A percentile compares a stretch with the other conserved stretches of the same genome.
These are phyloP conservation scores for Tautogolabrus adspersus DNA, from an alignment of 2,113 vertebrate genomes.

Conservation along the genomic window DNA sequence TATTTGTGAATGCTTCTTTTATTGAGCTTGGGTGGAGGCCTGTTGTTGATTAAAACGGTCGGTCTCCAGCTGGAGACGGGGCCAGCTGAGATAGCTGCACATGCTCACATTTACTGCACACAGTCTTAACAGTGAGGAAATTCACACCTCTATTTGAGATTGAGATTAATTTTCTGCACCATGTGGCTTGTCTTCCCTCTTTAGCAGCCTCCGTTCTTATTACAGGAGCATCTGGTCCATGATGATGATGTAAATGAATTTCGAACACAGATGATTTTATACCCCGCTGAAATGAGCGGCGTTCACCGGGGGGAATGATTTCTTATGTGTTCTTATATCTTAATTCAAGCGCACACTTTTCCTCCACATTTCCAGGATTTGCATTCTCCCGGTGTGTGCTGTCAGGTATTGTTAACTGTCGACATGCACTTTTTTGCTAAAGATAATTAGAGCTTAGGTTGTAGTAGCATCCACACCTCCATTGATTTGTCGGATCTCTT, in stretches of 20 bases:
- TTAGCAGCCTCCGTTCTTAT: conserved; percentile 74
- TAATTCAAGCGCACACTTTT: conserved; percentile 66
- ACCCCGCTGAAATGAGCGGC: conserved; percentile 69
- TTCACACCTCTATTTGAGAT: conserved; percentile 78
- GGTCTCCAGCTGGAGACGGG: conserved; percentile 76
- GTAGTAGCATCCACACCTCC: conserved; percentile 74
- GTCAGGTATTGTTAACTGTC: conserved; percentile 79
- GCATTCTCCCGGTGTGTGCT: conserved; percentile 57
- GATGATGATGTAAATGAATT: conserved; percentile 83
- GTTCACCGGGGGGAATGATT: conserved; percentile 59
- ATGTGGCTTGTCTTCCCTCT: conserved; percentile 79
- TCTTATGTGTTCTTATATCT: conserved; percentile 67
- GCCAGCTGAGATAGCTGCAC: conserved; percentile 71
- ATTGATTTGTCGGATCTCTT: conserved; percentile 79
- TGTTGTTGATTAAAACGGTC: conserved; percentile 82
- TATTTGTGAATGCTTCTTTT: conserved; percentile 81
- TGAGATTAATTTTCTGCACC: conserved; percentile 82
- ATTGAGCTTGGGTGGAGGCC: conserved; percentile 80
- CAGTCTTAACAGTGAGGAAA: conserved; percentile 69
- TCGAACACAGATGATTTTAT: conserved; percentile 75
- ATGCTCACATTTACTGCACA: conserved; percentile 63
- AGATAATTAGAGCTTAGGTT: conserved; percentile 80
- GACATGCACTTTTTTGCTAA: conserved; percentile 71
- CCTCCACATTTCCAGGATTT: conserved; percentile 64
- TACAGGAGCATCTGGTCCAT: conserved; percentile 76